phyloP scores from a whole-genome alignment of 1,140 invertebrate genomes.

The Nasonia vitripennis region DNA sequence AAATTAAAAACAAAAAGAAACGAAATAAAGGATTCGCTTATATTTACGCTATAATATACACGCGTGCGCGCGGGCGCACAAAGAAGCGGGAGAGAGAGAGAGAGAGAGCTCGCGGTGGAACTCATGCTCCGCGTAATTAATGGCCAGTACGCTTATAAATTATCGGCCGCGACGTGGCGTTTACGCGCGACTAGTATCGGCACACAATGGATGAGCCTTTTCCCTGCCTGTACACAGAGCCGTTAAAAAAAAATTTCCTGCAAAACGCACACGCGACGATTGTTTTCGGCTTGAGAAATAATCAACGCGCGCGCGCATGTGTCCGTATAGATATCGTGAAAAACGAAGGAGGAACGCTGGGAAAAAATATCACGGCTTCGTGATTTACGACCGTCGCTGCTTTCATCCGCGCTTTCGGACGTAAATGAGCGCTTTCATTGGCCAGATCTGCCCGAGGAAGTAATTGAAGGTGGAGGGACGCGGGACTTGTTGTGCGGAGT shows the following conservation, averaged over 20 bases:
- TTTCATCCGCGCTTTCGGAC: background rate
- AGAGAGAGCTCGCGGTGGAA: background rate
- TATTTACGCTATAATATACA: too few species aligned
- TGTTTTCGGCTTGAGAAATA: conserved; percentile 22
- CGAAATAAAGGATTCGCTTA: too few species aligned
- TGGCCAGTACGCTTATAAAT: conserved; percentile 46
- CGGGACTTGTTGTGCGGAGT: background rate
- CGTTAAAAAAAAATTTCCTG: too few species aligned
- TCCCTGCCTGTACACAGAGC: conserved; percentile 29
- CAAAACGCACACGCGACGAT: conserved; percentile 8
- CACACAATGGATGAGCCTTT: conserved; percentile 53
- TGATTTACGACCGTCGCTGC: background rate
- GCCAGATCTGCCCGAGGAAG: background rate
- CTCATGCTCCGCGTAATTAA: conserved; percentile 31
- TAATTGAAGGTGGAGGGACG: background rate
- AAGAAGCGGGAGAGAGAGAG: too few species aligned
- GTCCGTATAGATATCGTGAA: background rate
- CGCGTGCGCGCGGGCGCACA: too few species aligned
- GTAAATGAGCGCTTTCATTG: background rate
- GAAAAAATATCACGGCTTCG: background rate
- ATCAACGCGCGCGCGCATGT: background rate
- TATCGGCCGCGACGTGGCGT: conserved; percentile 22
- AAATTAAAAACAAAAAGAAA: too few species aligned
- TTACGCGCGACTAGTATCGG: background rate
- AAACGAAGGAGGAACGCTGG: background rate